A percentile compares a stretch with the other conserved stretches of the same genome.
Evolutionary conservation across 1,140 invertebrate genomes (phyloP).

Genomic region (Probaryconus sp.): DNA sequence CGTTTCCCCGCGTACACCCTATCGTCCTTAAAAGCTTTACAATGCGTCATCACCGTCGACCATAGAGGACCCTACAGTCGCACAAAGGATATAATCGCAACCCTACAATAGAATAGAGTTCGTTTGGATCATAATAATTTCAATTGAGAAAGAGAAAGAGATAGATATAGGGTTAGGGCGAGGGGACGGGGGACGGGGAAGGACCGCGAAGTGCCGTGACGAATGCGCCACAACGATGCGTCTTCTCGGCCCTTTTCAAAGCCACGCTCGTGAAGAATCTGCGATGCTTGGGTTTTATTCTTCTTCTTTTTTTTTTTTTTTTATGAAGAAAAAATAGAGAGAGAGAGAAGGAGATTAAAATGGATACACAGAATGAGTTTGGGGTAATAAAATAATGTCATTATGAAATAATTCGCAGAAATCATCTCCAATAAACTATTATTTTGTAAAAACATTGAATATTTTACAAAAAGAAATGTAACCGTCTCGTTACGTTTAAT

Average conservation of each 20-base stretch:
- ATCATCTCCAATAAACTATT: too few species aligned
- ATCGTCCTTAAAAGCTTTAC: constrained; percentile 72
- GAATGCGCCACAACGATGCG: constrained; percentile 35
- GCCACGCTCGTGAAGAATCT: constrained; percentile 53
- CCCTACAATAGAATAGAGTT: constrained; percentile 74
- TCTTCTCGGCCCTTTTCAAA: constrained; percentile 50
- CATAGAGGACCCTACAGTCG: constrained; percentile 67
- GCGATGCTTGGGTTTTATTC: constrained; percentile 6
- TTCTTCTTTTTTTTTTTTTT: background rate
- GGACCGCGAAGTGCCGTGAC: constrained; percentile 59
- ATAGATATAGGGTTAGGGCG: background rate
- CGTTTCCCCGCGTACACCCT: constrained; percentile 62
- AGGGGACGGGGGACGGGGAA: constrained; percentile 22
- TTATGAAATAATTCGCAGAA: too few species aligned
- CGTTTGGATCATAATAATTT: constrained; percentile 76
- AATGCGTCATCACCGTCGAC: constrained; percentile 74
- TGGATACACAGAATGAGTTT: too few species aligned
- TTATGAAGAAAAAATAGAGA: too few species aligned
- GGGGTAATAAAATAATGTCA: too few species aligned
- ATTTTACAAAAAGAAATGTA: too few species aligned
- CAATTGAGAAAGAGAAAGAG: constrained; percentile 66
- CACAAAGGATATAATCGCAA: constrained; percentile 76
- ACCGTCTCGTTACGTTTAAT: constrained; percentile 20
- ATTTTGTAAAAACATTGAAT: too few species aligned
- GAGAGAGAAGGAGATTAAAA: too few species aligned